phyloP scores from a whole-genome alignment of 2,797 vertebrate species.

The Mastacembelus armatus region DNA sequence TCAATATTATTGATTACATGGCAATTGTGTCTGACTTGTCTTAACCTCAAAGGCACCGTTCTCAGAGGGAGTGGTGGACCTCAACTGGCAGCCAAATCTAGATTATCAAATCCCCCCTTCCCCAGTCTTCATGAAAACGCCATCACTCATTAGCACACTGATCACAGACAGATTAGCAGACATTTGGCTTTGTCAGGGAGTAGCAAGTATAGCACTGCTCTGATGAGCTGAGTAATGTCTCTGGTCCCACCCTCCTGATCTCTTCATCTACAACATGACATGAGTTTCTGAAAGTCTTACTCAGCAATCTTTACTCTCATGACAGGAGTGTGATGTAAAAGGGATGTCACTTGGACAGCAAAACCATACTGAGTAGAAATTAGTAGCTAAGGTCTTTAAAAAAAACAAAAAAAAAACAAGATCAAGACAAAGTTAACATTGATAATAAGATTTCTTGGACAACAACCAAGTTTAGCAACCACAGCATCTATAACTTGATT shows the following conservation, averaged over 20 bases:
- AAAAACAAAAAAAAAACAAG: too few species aligned
- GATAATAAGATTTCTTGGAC: background rate
- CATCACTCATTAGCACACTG: slow-evolving; percentile 72
- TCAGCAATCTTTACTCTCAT: slow-evolving; percentile 62
- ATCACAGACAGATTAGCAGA: slow-evolving; percentile 73
- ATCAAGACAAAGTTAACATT: background rate
- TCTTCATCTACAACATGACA: slow-evolving; percentile 67
- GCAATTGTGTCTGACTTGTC: slow-evolving; percentile 79
- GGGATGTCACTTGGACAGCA: slow-evolving; percentile 33
- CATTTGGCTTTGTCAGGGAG: slow-evolving; percentile 58
- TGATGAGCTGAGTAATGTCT: slow-evolving; percentile 74
- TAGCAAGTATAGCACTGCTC: slow-evolving; percentile 46
- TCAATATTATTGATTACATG: slow-evolving; percentile 80
- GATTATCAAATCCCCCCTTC: slow-evolving; percentile 60
- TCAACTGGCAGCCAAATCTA: slow-evolving; percentile 64
- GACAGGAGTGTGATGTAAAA: slow-evolving; percentile 37
- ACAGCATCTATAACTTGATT: background rate
- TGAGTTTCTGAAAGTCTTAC: slow-evolving; percentile 57
- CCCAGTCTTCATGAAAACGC: slow-evolving; percentile 65
- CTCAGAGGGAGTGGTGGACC: slow-evolving; percentile 41
- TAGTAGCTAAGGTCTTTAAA: background rate
- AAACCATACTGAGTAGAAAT: slow-evolving; percentile 36
- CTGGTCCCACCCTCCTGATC: slow-evolving; percentile 62
- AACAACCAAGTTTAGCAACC: background rate
- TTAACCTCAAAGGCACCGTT: slow-evolving; percentile 69